A percentile compares a stretch with the other conserved stretches of the same genome.
Evolutionary conservation across 2,888 invertebrate genomes (phyloP).

Genomic region (Odontomyia ornata): DNA sequence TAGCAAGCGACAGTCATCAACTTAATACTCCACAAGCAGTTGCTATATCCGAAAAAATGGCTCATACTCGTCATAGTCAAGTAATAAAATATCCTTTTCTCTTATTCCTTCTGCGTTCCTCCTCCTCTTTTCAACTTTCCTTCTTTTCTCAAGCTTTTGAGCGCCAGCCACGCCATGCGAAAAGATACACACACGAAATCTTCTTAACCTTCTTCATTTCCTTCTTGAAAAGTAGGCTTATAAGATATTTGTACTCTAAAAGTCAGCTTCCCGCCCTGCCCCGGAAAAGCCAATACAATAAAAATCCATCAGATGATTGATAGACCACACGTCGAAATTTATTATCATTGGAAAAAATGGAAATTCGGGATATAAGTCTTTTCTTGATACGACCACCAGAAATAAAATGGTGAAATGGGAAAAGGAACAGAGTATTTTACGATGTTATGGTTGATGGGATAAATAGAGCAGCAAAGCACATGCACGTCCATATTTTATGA

Average conservation of each 20-base stretch:
- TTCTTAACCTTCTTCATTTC: neutral
- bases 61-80: constrained; percentile 19
- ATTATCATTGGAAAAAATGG: constrained; percentile 43
- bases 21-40: neutral
- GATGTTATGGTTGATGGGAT: constrained; percentile 25
- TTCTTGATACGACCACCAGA: neutral
- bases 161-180: neutral
- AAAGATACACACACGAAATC: neutral
- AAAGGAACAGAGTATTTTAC: constrained; percentile 21
- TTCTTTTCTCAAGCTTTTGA: neutral
- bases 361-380: constrained; percentile 29
- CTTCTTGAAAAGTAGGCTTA: constrained; percentile 14
- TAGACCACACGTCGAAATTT: constrained; percentile 42
- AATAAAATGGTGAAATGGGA: neutral
- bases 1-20: constrained; percentile 27
- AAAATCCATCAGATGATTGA: constrained; percentile 43
- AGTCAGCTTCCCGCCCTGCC: constrained; percentile 32
- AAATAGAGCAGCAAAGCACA: constrained; percentile 35
- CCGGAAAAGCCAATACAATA: constrained; percentile 41
- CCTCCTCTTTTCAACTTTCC: neutral
- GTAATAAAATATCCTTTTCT: constrained; percentile 20
- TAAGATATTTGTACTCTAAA: constrained; percentile 24
- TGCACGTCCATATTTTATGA: constrained; percentile 33
- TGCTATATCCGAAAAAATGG: neutral
- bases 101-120: neutral